Percentiles rank a stretch among this genome's conserved stretches.
Conservation (phyloP, 2,888 invertebrate species). For the Harpagoxenus sublaevis region DNA sequence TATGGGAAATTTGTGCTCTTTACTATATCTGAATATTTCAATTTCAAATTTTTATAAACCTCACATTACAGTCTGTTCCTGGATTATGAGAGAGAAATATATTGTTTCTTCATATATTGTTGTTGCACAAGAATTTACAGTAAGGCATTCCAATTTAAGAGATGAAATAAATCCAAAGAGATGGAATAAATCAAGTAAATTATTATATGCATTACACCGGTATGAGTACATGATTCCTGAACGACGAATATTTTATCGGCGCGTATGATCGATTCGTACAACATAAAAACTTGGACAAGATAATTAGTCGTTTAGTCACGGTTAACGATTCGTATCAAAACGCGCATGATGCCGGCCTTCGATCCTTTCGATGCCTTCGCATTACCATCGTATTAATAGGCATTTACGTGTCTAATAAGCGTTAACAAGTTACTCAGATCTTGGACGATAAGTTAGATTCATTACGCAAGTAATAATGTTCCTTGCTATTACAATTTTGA, state of each 20-base stretch:
- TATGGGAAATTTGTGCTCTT: neutral
- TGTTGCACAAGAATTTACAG: slow-evolving; percentile 14
- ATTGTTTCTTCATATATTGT: neutral
- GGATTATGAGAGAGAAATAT: neutral
- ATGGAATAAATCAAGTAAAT: slow-evolving; percentile 42
- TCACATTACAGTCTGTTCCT: neutral
- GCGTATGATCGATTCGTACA: slow-evolving; percentile 46
- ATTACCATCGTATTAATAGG: slow-evolving; percentile 51
- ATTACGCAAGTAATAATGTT: slow-evolving; percentile 41
- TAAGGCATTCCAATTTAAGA: slow-evolving; percentile 28
- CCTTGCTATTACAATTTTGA: slow-evolving; percentile 18
- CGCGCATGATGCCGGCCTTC: slow-evolving; percentile 52
- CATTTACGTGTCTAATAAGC: slow-evolving; percentile 56
- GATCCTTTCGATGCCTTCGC: slow-evolving; percentile 49
- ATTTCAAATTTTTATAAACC: neutral
- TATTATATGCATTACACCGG: slow-evolving; percentile 9
- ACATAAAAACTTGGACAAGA: slow-evolving; percentile 47
- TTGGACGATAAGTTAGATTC: slow-evolving; percentile 46
- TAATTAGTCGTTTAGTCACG: slow-evolving; percentile 61
- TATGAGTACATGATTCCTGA: neutral
- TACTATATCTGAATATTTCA: neutral
- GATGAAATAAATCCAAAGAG: slow-evolving; percentile 37
- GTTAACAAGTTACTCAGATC: slow-evolving; percentile 54
- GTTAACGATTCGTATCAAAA: slow-evolving; percentile 60
- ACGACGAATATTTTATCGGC: slow-evolving; percentile 45